Evolutionary conservation across 1,140 invertebrate genomes (phyloP).

Genomic region (Brachionus angularis): DNA sequence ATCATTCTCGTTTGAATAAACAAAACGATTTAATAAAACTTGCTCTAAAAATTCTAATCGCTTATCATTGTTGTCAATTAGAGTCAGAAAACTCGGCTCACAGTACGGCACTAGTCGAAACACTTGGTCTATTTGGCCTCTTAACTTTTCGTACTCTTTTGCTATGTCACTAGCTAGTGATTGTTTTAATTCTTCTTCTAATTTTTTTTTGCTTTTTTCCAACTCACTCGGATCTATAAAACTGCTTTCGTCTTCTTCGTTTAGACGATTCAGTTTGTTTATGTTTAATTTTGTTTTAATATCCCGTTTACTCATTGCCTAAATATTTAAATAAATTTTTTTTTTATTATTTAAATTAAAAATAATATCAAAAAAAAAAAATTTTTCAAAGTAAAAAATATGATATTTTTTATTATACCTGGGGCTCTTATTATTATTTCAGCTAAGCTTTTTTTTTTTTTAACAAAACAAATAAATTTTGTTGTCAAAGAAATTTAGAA

Average conservation of each 20-base stretch:
- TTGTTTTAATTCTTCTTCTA: neutral
- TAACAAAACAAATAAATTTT: too few species aligned
- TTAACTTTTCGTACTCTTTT: neutral
- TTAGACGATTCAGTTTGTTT: conserved; percentile 25
- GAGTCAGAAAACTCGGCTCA: neutral
- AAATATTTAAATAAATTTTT: too few species aligned
- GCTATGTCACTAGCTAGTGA: neutral
- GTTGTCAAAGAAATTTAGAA: too few species aligned
- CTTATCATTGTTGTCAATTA: conserved; percentile 1
- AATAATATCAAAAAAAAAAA: too few species aligned
- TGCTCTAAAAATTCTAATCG: neutral
- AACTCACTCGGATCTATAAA: neutral
- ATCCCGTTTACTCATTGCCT: conserved; percentile 34
- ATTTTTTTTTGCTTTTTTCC: neutral
- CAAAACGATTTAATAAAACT: neutral
- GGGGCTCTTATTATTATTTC: too few species aligned
- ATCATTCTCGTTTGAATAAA: too few species aligned
- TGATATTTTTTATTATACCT: too few species aligned
- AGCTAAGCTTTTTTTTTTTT: too few species aligned
- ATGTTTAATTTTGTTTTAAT: neutral
- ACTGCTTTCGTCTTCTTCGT: conserved; percentile 35
- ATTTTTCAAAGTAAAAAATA: too few species aligned
- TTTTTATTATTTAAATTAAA: too few species aligned
- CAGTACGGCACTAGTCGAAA: conserved; percentile 7
- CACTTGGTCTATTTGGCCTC: neutral